Evolutionary conservation across 1,140 invertebrate species (phyloP).

Genomic region (Acyrthosiphon pisum): DNA sequence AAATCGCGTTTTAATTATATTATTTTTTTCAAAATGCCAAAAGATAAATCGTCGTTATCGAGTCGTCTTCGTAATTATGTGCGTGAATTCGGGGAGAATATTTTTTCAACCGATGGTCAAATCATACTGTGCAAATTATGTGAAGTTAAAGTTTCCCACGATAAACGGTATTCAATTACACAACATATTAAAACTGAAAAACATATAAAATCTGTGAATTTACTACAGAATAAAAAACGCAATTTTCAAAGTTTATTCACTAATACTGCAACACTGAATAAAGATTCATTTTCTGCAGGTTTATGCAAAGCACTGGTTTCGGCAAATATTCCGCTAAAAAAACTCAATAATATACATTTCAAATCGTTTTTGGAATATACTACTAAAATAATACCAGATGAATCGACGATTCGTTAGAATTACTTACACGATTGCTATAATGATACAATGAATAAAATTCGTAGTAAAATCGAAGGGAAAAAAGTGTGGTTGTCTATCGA

Average conservation of each 20-base stretch:
- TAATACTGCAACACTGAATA: neutral
- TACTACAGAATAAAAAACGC: neutral
- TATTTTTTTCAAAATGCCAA: no score
- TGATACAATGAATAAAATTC: neutral
- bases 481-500: neutral
- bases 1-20: no score
- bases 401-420: slow-evolving; percentile 25
- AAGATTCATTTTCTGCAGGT: neutral
- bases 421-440: neutral
- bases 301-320: slow-evolving; percentile 13
- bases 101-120: slow-evolving; percentile 24
- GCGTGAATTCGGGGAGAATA: neutral
- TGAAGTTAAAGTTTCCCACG: neutral
- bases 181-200: slow-evolving; percentile 28
- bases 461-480: neutral
- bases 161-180: slow-evolving; percentile 12
- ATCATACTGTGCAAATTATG: slow-evolving; percentile 11
- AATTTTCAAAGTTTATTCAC: neutral
- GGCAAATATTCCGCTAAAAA: slow-evolving; percentile 13
- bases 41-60: slow-evolving; percentile 11
- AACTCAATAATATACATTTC: slow-evolving; percentile 18
- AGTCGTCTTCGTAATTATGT: neutral
- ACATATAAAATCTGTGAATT: neutral
- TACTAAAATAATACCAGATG: neutral
- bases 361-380: slow-evolving; percentile 49